A percentile compares a stretch with the other conserved stretches of the same genome.
phyloP scores from a whole-genome alignment of 2,797 vertebrate species.

The Mormyrops boulengeri region DNA sequence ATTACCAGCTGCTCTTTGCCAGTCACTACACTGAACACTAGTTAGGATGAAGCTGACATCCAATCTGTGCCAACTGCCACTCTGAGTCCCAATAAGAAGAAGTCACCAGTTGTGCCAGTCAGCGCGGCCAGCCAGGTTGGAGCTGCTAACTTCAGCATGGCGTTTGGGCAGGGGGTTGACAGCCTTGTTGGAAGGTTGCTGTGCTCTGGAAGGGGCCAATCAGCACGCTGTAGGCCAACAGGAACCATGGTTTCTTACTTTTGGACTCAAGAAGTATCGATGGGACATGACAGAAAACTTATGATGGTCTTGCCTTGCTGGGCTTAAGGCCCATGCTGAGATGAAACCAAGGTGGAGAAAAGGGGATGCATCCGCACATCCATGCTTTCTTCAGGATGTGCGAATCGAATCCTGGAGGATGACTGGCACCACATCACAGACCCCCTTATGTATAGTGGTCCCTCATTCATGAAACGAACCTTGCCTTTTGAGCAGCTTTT shows the following conservation, averaged over 20 bases:
- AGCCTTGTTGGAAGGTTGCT: not conserved
- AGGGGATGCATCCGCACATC: not conserved
- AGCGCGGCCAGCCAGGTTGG: not conserved
- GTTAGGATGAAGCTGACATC: not conserved
- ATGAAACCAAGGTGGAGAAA: not conserved
- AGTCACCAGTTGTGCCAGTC: not conserved
- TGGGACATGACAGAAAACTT: not conserved
- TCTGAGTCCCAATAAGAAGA: not conserved
- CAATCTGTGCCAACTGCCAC: not conserved
- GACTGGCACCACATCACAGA: not conserved
- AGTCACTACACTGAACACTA: not conserved
- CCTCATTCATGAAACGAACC: not conserved
- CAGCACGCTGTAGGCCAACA: not conserved
- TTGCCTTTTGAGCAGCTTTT: not conserved
- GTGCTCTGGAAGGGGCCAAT: not conserved
- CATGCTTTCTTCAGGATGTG: too few relatives aligned
- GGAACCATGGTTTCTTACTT: not conserved
- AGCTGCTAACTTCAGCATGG: not conserved
- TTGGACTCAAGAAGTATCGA: not conserved
- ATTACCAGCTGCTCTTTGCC: not conserved
- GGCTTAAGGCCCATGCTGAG: not conserved
- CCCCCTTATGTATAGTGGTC: not conserved
- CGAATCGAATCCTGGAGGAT: too few relatives aligned
- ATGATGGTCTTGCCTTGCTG: not conserved
- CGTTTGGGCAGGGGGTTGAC: not conserved